Conservation (phyloP, 2,797 vertebrate species). For the Pogoniulus pusillus region DNA sequence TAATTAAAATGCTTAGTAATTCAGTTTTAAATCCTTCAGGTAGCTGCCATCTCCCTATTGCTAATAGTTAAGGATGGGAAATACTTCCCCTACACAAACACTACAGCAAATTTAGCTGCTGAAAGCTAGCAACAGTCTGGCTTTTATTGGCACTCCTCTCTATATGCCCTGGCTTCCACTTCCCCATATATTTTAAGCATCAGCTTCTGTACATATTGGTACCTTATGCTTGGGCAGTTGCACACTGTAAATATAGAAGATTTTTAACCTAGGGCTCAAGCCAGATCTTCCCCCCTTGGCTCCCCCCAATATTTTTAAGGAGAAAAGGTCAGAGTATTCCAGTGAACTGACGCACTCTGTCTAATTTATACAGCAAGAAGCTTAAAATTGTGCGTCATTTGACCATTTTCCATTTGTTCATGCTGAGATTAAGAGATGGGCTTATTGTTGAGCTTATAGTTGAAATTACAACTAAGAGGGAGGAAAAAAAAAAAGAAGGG, state of each 20-base stretch:
- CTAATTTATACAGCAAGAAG: constrained; percentile 74
- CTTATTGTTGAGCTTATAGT: constrained; percentile 73
- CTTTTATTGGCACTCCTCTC: constrained; percentile 38
- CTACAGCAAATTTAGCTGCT: background rate
- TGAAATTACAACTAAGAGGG: constrained; percentile 70
- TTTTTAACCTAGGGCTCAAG: constrained; percentile 51
- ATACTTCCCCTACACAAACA: background rate
- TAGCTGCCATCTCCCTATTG: background rate
- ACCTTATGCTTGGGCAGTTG: constrained; percentile 56
- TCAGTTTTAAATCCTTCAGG: background rate
- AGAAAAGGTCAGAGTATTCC: constrained; percentile 78
- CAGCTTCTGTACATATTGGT: constrained; percentile 43
- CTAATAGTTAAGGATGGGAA: background rate
- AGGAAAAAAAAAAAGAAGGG: background rate
- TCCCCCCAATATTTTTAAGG: constrained; percentile 59
- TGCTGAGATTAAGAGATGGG: constrained; percentile 73
- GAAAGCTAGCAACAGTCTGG: constrained; percentile 1
- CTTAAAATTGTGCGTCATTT: constrained; percentile 76
- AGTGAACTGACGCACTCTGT: constrained; percentile 71
- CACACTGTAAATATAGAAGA: constrained; percentile 54
- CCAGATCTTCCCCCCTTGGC: constrained; percentile 14
- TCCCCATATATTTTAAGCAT: constrained; percentile 13
- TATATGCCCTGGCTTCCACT: constrained; percentile 26
- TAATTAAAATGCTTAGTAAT: background rate
- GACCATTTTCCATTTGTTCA: constrained; percentile 74